Evolutionary conservation across 2,888 invertebrate species (phyloP).

Genomic region (Drosophila barbarae): DNA sequence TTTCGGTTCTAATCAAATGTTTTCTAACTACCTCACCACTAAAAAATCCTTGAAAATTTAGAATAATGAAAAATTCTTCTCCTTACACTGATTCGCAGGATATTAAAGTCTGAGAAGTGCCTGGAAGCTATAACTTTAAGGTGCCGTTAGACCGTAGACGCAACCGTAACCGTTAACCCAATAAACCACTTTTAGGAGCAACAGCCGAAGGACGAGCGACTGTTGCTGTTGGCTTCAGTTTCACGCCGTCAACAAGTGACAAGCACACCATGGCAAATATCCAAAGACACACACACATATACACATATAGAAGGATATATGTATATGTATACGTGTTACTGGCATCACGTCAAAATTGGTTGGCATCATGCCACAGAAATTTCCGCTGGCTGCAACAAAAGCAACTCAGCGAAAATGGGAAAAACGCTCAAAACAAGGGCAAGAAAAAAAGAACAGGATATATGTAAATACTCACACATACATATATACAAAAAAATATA

Average conservation of each 20-base stretch:
- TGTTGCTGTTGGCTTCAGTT: conserved; percentile 62
- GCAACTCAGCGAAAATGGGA: conserved; percentile 23
- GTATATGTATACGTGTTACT: conserved; percentile 11
- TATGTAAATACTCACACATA: conserved; percentile 10
- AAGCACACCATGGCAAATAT: conserved; percentile 40
- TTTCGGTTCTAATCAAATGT: neutral
- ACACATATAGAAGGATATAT: neutral
- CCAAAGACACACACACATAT: conserved; percentile 28
- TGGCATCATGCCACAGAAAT: conserved; percentile 69
- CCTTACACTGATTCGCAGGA: conserved; percentile 8
- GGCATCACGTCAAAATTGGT: conserved; percentile 64
- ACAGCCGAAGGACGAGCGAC: conserved; percentile 27
- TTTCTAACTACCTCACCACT: neutral
- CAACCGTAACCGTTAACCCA: conserved; percentile 52
- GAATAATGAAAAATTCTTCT: neutral
- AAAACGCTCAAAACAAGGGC: conserved; percentile 17
- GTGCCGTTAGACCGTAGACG: conserved; percentile 17
- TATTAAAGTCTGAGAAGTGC: conserved; percentile 8
- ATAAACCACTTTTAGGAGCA: conserved; percentile 61
- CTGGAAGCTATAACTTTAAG: conserved; percentile 16
- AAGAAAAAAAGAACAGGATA: conserved; percentile 1
- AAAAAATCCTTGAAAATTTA: conserved; percentile 2
- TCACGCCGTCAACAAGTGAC: conserved; percentile 70
- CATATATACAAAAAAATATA: no score
- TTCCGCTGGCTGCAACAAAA: conserved; percentile 44